A percentile compares a stretch with the other conserved stretches of the same genome.
Evolutionary conservation across 1,140 invertebrate species (phyloP).

Genomic region (Drosophila pectinifera): DNA sequence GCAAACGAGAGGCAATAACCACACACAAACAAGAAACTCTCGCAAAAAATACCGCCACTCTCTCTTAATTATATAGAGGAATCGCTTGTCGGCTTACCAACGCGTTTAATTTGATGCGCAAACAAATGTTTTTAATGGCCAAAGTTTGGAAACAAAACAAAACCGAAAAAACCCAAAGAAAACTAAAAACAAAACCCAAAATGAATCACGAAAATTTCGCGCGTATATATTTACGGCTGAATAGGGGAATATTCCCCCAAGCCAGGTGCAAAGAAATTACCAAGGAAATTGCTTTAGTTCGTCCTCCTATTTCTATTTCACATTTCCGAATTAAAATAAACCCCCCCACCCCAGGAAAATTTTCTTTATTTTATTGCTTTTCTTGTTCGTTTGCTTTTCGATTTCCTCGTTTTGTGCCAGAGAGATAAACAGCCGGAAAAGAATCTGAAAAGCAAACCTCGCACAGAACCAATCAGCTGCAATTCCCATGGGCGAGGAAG

Average conservation of each 20-base stretch:
- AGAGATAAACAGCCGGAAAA: conserved; percentile 33
- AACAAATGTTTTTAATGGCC: conserved; percentile 78
- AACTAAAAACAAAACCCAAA: conserved; percentile 2
- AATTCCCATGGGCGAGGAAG: conserved; percentile 48
- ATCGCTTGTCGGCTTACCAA: conserved; percentile 53
- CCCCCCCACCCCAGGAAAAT: conserved; percentile 9
- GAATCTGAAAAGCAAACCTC: conserved; percentile 42
- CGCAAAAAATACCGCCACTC: conserved; percentile 24
- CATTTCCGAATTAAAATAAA: conserved; percentile 37
- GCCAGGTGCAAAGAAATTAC: conserved; percentile 43
- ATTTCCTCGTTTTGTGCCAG: conserved; percentile 30
- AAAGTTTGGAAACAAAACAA: conserved; percentile 52
- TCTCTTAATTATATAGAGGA: conserved; percentile 31
- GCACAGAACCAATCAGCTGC: conserved; percentile 68
- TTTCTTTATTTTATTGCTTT: conserved; percentile 29
- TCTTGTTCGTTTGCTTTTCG: conserved; percentile 39
- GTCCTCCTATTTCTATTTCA: conserved; percentile 4
- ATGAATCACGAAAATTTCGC: conserved; percentile 21
- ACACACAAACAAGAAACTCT: conserved; percentile 1
- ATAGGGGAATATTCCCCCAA: conserved; percentile 40
- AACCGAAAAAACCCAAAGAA: not conserved
- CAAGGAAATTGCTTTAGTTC: conserved; percentile 36
- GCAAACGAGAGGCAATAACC: conserved; percentile 10
- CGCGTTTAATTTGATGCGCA: conserved; percentile 77
- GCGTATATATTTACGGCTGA: conserved; percentile 69